Conservation (phyloP, 92 coral and sea anemone genomes). For the Plumapathes pennacea region DNA sequence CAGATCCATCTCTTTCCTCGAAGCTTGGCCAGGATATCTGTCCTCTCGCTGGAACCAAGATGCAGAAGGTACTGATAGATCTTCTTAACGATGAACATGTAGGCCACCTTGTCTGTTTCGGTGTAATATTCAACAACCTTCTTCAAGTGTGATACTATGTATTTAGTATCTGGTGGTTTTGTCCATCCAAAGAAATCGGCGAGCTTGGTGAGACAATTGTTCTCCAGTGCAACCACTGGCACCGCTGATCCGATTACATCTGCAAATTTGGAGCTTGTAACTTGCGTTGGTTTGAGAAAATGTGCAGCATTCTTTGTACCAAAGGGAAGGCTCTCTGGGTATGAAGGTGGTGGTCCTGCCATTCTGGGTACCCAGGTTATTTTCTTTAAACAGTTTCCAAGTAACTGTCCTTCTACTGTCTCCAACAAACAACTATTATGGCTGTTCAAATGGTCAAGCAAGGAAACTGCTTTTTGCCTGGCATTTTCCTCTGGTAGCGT, state of each 20-base stretch:
- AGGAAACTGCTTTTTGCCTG: conserved; percentile 25
- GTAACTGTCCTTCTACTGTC: background rate
- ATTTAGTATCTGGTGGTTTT: conserved; percentile 19
- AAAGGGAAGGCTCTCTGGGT: conserved; percentile 30
- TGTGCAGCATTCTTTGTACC: background rate
- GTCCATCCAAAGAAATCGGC: conserved; percentile 53
- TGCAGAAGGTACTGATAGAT: conserved; percentile 46
- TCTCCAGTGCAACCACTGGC: conserved; percentile 17
- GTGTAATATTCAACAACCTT: conserved; percentile 35
- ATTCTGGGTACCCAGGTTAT: conserved; percentile 55
- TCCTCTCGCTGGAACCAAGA: background rate
- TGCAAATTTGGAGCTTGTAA: conserved; percentile 14
- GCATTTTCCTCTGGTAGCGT: conserved; percentile 20
- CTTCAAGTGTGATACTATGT: conserved; percentile 45
- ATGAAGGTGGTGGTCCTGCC: conserved; percentile 17
- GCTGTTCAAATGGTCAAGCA: conserved; percentile 11
- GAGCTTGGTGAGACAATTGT: background rate
- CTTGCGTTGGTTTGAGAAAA: conserved; percentile 53
- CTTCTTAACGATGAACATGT: conserved; percentile 29
- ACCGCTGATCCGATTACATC: conserved; percentile 52
- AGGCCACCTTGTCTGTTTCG: conserved; percentile 46
- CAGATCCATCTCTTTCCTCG: conserved; percentile 47
- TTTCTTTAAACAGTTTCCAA: conserved; percentile 12
- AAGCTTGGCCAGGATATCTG: conserved; percentile 2
- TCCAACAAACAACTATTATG: conserved; percentile 16